These are phyloP conservation scores for Cottoperca gobio DNA, from an alignment of 2,797 vertebrate species.

Conservation along the genomic window DNA sequence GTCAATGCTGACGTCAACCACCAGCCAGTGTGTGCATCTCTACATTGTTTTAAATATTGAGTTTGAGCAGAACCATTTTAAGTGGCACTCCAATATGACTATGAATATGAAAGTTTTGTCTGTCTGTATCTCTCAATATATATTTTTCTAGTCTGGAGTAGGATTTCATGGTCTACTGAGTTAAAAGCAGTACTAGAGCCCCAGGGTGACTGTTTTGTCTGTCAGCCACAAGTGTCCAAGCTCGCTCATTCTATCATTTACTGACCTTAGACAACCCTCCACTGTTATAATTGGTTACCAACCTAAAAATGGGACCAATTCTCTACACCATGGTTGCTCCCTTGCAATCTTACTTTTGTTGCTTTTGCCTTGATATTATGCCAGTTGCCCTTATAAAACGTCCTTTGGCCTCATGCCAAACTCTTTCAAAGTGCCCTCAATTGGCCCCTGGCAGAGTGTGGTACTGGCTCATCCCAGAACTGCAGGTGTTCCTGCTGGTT, in stretches of 20 bases:
- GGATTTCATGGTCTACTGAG: constrained; percentile 78
- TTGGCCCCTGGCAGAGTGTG: constrained; percentile 67
- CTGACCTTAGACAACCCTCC: constrained; percentile 74
- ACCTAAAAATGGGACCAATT: constrained; percentile 56
- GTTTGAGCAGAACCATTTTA: constrained; percentile 31
- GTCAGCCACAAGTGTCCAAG: constrained; percentile 63
- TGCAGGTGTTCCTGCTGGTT: constrained; percentile 73
- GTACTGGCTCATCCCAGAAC: constrained; percentile 60
- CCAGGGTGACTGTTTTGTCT: constrained; percentile 70
- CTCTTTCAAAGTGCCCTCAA: constrained; percentile 66
- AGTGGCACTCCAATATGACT: constrained; percentile 27
- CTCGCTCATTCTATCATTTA: constrained; percentile 71
- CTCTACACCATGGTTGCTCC: constrained; percentile 53
- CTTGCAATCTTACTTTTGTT: constrained; percentile 55
- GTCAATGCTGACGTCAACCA: not conserved
- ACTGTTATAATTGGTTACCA: constrained; percentile 68
- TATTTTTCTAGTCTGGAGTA: constrained; percentile 63
- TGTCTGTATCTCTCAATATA: constrained; percentile 46
- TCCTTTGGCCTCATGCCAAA: constrained; percentile 54
- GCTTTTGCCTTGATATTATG: constrained; percentile 58
- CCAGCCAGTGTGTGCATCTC: not conserved
- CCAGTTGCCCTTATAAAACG: constrained; percentile 69
- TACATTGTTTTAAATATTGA: constrained; percentile 42
- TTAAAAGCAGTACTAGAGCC: constrained; percentile 71
- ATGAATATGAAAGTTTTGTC: constrained; percentile 8